Evolutionary conservation across 1,140 invertebrate species (phyloP), one percentile per base, ranked within the genome.

Genomic region (Capitella teleta): DNA sequence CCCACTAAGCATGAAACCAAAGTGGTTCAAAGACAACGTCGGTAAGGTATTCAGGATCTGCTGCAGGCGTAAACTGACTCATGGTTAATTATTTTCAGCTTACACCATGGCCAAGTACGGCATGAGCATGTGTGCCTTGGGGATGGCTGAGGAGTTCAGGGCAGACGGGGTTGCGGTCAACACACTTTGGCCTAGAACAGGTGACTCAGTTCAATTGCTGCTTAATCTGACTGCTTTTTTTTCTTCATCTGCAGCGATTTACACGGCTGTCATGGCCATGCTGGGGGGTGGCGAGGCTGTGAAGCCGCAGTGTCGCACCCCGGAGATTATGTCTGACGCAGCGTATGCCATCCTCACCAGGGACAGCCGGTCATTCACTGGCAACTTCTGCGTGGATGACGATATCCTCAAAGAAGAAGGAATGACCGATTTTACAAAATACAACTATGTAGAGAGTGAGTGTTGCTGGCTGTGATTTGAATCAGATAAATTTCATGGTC

Each of bases 21-120:
- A 80, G 57, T 98, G 95, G 93, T 98, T 98, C 67, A 79, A 80
- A 48, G 79, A 85, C 59, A 87, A 98, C 75, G 83, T 95, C 12
- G 73, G 72, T 74, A 61, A 62, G 68, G 53, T 21, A 47, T 19
- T n/a, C n/a, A n/a, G n/a, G n/a, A n/a, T n/a, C n/a, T n/a, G n/a
- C n/a, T n/a, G n/a, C n/a, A n/a, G n/a, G n/a, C n/a, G n/a, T n/a
- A n/a, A n/a, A n/a, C n/a, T n/a, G n/a, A n/a, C n/a, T n/a, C n/a
- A n/a, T n/a, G n/a, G n/a, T n/a, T n/a, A n/a, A n/a, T n/a, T n/a
- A n/a, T n/a, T n/a, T 61, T 14, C 54, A 43, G 92, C 91, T 1
- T 98, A 98, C 67, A 97, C 94, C 0, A 96, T 98, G 81, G 87
- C 94, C 1, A 98, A 98, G 63, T 98, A 94, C 64, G 94, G 94